Conservation (phyloP, 1,140 invertebrate species). For the Tenebrio molitor region DNA sequence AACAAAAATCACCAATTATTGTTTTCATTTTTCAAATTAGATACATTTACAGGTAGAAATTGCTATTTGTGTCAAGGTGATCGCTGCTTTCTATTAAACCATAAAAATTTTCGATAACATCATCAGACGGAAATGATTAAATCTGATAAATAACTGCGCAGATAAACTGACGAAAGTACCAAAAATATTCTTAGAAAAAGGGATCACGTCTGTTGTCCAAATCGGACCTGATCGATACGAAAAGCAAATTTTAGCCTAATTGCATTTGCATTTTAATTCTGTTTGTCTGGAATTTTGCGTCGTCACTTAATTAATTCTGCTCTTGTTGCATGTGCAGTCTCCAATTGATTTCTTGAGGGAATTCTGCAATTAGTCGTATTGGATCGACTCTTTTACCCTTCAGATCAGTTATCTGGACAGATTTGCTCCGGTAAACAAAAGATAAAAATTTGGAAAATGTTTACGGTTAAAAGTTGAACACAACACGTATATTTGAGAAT, state of each 20-base stretch:
- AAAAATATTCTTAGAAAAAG: neutral
- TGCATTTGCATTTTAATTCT: constrained; percentile 43
- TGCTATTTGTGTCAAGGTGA: too few species aligned
- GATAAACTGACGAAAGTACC: neutral
- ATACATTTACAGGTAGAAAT: too few species aligned
- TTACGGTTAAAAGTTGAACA: neutral
- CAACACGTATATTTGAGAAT: too few species aligned
- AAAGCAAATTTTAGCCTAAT: neutral
- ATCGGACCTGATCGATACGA: too few species aligned
- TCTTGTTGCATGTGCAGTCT: constrained; percentile 9
- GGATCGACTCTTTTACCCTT: neutral
- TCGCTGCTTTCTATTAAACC: too few species aligned
- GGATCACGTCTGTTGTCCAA: neutral
- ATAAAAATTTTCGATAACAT: too few species aligned
- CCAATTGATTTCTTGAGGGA: constrained; percentile 36
- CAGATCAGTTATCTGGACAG: too few species aligned
- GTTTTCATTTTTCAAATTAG: too few species aligned
- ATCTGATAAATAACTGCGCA: constrained; percentile 7
- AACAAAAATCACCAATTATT: too few species aligned
- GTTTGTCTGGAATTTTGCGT: constrained; percentile 3
- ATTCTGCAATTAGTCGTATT: constrained; percentile 14
- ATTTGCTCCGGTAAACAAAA: too few species aligned
- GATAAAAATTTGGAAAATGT: too few species aligned
- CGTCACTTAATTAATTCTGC: constrained; percentile 20
- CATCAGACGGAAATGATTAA: constrained; percentile 18